Percentiles rank a stretch among this genome's conserved stretches.
Conservation (phyloP, 1,140 invertebrate species). For the Dinoponera quadriceps region DNA sequence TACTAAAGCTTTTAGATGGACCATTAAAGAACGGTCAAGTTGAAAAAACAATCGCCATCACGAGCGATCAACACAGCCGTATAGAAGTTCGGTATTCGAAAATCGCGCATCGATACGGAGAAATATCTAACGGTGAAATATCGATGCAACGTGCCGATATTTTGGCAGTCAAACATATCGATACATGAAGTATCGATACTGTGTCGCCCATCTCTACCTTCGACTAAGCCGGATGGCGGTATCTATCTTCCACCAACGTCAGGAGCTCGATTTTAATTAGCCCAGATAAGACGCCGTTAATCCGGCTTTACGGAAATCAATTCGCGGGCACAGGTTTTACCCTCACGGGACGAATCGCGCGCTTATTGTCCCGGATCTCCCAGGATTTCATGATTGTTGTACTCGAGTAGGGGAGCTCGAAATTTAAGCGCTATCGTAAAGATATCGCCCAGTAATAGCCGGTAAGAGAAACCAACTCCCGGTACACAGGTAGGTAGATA, state of each 20-base stretch:
- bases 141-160: too few relatives aligned
- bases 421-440: constrained; percentile 52
- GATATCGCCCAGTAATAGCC: constrained; percentile 35
- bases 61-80: too few relatives aligned
- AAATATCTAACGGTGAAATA: too few relatives aligned
- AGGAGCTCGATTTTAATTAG: constrained; percentile 42
- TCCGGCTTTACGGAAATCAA: constrained; percentile 33
- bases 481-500: not conserved
- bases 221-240: too few relatives aligned
- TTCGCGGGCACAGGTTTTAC: constrained; percentile 26
- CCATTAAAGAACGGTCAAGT: too few relatives aligned
- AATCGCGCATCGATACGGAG: too few relatives aligned
- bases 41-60: too few relatives aligned
- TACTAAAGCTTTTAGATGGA: too few relatives aligned
- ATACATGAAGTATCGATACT: constrained; percentile 8
- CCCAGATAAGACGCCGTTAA: constrained; percentile 51
- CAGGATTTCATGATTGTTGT: constrained; percentile 50
- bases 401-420: constrained; percentile 5
- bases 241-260: not conserved
- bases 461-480: constrained; percentile 29
- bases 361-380: constrained; percentile 49
- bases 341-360: constrained; percentile 36
- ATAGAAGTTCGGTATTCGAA: too few relatives aligned
- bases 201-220: too few relatives aligned
- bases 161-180: too few relatives aligned